Base-by-base conservation (phyloP, 2,888 invertebrate species). In the Rhingia rostrata region DNA sequence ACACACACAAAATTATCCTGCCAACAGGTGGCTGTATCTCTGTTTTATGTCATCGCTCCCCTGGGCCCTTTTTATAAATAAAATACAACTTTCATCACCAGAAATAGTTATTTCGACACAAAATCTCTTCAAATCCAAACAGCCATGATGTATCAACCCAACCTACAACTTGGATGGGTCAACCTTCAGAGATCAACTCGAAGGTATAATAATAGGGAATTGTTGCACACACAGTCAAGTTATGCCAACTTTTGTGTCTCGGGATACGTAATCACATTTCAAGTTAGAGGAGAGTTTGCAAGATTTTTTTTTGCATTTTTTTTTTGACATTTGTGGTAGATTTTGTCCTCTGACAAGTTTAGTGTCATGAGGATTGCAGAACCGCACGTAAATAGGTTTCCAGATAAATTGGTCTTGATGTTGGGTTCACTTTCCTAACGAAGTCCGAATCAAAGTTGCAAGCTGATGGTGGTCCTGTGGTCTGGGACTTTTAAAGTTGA, bases 231-330 rank as follows among this genome's bases (percentile, higher is more conserved):
- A 37, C n/a, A 39, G 22, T 22, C 22, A 66, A 56, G 64, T 60
- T 43, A 33, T 4, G 10, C 14, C 12, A 12, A 64, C 41, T 7
- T 9, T 41, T 9, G 45, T 39, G 41, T 67, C 43, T 60, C 12
- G 49, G 30, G 22, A 41, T 12, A 6, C 43, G 60, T 67, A 80
- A 80, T 80, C 73, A 51, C 33, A 80, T 73, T 67, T 73, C 66
- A 67, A 63, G 73, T 80, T 73, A 60, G 33, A 53, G 22, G 49
- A 53, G 72, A 72, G 60, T 79, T 72, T 66, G 37, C 5, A n/a
- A 72, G 60, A n/a, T 45, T 47, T 73, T 10, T 10, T 49, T 22
- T 49, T 22, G 22, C 22, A 22, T 22, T 22, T 22, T 10, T 22
- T 22, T 10, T 10, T 4, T 35, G 7, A 4, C 6, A 35, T 41